phyloP scores from a whole-genome alignment of 2,113 vertebrate genomes.

The Saguinus midas region DNA sequence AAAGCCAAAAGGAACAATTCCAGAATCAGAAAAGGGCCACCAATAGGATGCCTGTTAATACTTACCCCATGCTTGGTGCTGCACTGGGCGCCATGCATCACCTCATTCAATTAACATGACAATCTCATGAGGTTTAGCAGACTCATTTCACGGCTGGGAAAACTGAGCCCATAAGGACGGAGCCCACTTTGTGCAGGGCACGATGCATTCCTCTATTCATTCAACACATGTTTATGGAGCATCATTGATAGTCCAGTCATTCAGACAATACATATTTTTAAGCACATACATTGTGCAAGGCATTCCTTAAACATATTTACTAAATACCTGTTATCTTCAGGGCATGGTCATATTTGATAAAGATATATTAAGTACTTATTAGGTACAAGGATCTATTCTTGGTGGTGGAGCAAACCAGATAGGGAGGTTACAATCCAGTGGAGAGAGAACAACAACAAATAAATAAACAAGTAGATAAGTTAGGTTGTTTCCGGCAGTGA shows the following conservation, averaged over 20 bases:
- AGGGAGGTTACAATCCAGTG: too few species aligned
- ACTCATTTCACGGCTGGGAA: not conserved
- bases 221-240: not conserved
- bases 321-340: not conserved
- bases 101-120: not conserved
- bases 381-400: not conserved
- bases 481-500: not conserved
- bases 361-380: not conserved
- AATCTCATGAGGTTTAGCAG: rapidly evolving
- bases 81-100: rapidly evolving
- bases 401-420: not conserved
- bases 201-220: rapidly evolving
- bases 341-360: not conserved
- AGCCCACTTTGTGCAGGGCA: not conserved
- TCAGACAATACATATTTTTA: too few species aligned
- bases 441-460: not conserved
- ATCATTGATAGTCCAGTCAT: not conserved
- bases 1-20: slow-evolving; percentile 63
- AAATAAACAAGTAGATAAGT: not conserved
- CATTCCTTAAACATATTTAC: not conserved
- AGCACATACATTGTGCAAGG: not conserved
- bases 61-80: not conserved
- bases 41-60: rapidly evolving
- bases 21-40: not conserved
- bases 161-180: rapidly evolving